Percentiles rank a stretch among this genome's conserved stretches.
These are phyloP conservation scores for Dioctria rufipes DNA, from an alignment of 2,888 invertebrate species.

Conservation along the genomic window DNA sequence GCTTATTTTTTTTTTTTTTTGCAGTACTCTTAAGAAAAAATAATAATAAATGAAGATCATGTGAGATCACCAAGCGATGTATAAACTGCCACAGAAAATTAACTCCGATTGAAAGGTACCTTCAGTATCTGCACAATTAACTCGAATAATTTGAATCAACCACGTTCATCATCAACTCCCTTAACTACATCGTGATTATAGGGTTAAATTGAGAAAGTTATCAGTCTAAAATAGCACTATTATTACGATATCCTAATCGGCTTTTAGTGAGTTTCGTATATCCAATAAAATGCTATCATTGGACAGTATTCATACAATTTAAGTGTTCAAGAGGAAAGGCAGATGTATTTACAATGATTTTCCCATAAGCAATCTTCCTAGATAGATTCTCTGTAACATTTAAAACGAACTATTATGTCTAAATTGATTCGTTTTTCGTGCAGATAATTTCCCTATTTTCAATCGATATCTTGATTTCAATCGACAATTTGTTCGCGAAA, in stretches of 20 bases:
- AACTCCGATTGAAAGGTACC: too few relatives aligned
- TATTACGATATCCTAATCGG: background rate
- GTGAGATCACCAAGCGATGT: too few relatives aligned
- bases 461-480: slow-evolving; percentile 24
- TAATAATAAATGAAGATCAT: too few relatives aligned
- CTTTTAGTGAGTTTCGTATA: background rate
- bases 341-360: background rate
- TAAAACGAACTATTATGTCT: slow-evolving; percentile 18
- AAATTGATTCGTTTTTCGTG: slow-evolving; percentile 36
- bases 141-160: too few relatives aligned
- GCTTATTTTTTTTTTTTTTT: too few relatives aligned
- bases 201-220: too few relatives aligned
- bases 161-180: too few relatives aligned
- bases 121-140: too few relatives aligned
- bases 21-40: too few relatives aligned
- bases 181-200: too few relatives aligned
- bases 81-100: too few relatives aligned
- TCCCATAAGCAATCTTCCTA: background rate
- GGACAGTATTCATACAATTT: background rate
- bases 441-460: background rate
- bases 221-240: background rate
- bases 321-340: background rate
- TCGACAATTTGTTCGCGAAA: slow-evolving; percentile 20
- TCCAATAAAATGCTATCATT: background rate
- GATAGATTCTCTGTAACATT: slow-evolving; percentile 1